Base-by-base conservation (phyloP, 2,888 invertebrate species). In the Andrena fulva region DNA sequence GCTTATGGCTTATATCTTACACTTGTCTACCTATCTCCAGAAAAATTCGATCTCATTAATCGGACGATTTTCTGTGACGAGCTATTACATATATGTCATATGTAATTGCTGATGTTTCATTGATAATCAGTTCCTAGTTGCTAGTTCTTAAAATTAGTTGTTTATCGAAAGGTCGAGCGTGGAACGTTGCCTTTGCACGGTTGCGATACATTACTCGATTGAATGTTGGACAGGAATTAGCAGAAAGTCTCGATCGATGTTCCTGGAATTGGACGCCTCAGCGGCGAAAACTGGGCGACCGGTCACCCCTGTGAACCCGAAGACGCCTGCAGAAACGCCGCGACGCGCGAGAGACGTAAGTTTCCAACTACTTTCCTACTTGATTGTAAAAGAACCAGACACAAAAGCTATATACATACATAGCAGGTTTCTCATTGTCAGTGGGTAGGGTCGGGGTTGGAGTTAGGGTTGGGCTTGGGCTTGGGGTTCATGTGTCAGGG, bases 211-310 rank as follows among this genome's bases (percentile, higher is more conserved):
- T 59, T 31, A 33, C n/a, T 31, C 29, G 66, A n/a, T 69, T 42
- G 16, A 4, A 54, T 66, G 67, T 56, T 71, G 5, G 16, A 24
- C 93, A 97, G 98, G 97, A 87, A 97, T 98, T 87, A 97, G 97
- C 91, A 97, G 97, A 94, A 97, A 97, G 93, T 98, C 98, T 0
- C 96, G 98, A 20, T 97, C 97, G 33, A 96, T 98, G 85, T 98
- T 98, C 94, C 94, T 97, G 94, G 97, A 98, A 94, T 94, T 98
- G 87, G 98, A 98, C 93, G 97, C 98, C 0, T 96, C 96, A 76
- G 96, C 95, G 24, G 96, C 91, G 91, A 97, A 95, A 94, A 94
- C 95, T 71, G 94, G 96, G 29, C 95, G 96, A 50, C 94, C 95
- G 68, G 95, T 96, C 1, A 95, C 96, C 4, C 96, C 96, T 2